Conservation (phyloP, 2,797 vertebrate species). For the Stomatorhinus walkeri region DNA sequence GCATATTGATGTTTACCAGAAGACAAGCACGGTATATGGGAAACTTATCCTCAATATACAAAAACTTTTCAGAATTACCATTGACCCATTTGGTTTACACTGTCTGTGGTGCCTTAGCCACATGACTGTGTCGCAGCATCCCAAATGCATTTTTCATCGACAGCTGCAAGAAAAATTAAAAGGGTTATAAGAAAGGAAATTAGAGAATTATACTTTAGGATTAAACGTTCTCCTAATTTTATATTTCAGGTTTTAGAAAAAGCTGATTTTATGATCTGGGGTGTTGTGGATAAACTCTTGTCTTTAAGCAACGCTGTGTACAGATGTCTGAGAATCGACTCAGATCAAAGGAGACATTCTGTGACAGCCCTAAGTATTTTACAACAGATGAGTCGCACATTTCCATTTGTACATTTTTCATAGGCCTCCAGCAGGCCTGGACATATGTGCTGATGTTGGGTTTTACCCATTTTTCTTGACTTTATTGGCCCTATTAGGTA, state of each 20-base stretch:
- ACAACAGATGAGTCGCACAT: constrained; percentile 21
- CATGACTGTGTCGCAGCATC: neutral
- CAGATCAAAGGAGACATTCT: constrained; percentile 35
- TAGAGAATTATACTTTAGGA: neutral
- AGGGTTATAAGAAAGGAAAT: neutral
- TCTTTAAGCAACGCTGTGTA: constrained; percentile 17
- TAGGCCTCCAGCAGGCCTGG: neutral
- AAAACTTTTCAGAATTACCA: neutral
- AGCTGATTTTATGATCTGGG: constrained; percentile 14
- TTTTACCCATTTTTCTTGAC: neutral
- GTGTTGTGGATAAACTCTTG: constrained; percentile 15
- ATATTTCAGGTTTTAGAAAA: neutral
- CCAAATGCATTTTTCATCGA: neutral
- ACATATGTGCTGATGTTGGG: neutral
- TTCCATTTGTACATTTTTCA: neutral
- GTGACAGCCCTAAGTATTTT: constrained; percentile 16
- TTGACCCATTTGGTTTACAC: neutral
- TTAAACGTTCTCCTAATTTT: neutral
- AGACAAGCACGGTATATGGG: neutral
- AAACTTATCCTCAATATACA: neutral
- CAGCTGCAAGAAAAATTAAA: neutral
- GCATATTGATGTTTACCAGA: neutral
- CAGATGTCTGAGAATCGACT: constrained; percentile 23
- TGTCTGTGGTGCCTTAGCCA: neutral
- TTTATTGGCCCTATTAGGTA: neutral